Percentiles rank a stretch among this genome's conserved stretches.
Conservation (phyloP, 2,113 vertebrate species). For the Lethenteron camtschaticum region DNA sequence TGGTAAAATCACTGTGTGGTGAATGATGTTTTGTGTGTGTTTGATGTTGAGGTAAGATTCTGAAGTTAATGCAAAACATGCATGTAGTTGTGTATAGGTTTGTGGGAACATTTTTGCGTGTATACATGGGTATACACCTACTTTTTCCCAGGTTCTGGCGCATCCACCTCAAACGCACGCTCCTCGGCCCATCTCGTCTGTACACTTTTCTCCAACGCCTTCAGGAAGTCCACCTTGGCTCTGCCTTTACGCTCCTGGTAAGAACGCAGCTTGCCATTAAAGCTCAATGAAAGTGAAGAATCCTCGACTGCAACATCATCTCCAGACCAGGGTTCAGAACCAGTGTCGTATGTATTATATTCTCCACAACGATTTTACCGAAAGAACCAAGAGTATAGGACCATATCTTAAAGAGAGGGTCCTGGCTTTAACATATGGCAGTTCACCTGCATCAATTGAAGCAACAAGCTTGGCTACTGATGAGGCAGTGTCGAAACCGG, state of each 20-base stretch:
- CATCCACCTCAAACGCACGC: conserved; percentile 42
- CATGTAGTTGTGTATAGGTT: conserved; percentile 6
- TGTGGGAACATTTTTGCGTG: conserved; percentile 19
- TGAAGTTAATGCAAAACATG: neutral
- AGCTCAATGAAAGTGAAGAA: too few relatives aligned
- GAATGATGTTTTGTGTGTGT: neutral
- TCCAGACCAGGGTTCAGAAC: too few relatives aligned
- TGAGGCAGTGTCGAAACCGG: too few relatives aligned
- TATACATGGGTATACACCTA: conserved; percentile 4
- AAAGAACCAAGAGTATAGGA: too few relatives aligned
- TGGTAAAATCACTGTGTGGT: conserved; percentile 6
- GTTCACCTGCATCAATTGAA: too few relatives aligned
- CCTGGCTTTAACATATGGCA: too few relatives aligned
- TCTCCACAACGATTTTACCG: too few relatives aligned
- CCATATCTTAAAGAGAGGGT: too few relatives aligned
- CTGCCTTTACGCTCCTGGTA: conserved; percentile 72
- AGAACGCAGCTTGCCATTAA: too few relatives aligned
- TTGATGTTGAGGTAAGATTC: neutral
- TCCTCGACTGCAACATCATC: too few relatives aligned
- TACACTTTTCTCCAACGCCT: conserved; percentile 63
- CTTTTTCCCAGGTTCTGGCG: conserved; percentile 16
- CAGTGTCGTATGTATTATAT: too few relatives aligned
- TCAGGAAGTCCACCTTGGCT: conserved; percentile 72
- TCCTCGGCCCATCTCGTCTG: conserved; percentile 68
- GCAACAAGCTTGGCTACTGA: too few relatives aligned